These are phyloP conservation scores for Suricata suricatta DNA, from an alignment of 2,113 vertebrate species.

Conservation along the genomic window DNA sequence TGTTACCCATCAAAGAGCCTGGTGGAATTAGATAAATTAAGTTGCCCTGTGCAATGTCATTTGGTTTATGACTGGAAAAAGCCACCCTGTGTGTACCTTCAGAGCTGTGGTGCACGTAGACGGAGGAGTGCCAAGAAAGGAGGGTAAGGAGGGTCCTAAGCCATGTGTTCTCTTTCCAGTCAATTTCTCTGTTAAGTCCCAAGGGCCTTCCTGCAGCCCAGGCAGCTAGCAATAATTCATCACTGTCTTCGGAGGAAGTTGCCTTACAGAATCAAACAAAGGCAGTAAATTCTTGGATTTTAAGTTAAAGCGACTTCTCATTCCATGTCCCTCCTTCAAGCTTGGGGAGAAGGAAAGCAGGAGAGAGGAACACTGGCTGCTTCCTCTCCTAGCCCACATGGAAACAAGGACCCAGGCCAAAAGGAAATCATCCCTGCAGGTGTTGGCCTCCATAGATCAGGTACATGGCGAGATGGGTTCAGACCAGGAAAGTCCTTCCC, in stretches of 20 bases:
- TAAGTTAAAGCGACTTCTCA: background rate
- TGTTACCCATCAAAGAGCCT: background rate
- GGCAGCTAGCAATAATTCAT: conserved; percentile 17
- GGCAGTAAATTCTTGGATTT: conserved; percentile 34
- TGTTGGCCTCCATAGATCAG: background rate
- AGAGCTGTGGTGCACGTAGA: background rate
- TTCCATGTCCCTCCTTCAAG: background rate
- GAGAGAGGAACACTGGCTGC: background rate
- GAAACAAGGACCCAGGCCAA: background rate
- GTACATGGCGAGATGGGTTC: background rate
- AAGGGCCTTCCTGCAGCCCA: conserved; percentile 27
- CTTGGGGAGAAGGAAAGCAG: background rate
- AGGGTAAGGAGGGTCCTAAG: background rate
- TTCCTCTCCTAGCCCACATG: background rate
- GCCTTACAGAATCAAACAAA: conserved; percentile 26
- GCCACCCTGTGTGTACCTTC: no score
- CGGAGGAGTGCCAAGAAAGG: background rate
- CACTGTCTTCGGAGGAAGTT: conserved; percentile 11
- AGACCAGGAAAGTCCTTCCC: background rate
- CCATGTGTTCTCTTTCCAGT: conserved; percentile 70
- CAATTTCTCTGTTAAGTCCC: conserved; percentile 46
- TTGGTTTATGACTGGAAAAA: background rate
- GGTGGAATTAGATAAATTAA: background rate
- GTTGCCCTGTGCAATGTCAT: background rate
- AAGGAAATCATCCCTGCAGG: background rate